Percentiles rank a stretch among this genome's conserved stretches.
Evolutionary conservation across 2,888 invertebrate species (phyloP).

Genomic region (Diarsia rubi): DNA sequence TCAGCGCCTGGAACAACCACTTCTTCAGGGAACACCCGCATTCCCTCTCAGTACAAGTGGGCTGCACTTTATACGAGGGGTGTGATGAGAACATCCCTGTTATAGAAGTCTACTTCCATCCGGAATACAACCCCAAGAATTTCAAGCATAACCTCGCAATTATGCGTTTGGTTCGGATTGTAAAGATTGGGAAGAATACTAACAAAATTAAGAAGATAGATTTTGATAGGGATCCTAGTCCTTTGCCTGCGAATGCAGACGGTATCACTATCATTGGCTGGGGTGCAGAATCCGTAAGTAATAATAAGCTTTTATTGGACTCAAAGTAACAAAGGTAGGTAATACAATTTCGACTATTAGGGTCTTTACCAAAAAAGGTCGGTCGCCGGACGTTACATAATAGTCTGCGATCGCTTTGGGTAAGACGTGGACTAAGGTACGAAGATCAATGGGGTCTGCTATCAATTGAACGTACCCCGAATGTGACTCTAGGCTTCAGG

Average conservation of each 20-base stretch:
- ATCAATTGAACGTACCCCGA: not conserved
- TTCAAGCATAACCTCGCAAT: slow-evolving; percentile 80
- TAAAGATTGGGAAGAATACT: slow-evolving; percentile 66
- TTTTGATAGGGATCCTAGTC: slow-evolving; percentile 71
- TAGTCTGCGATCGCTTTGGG: not conserved
- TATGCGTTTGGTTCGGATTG: slow-evolving; percentile 73
- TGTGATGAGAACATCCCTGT: slow-evolving; percentile 80
- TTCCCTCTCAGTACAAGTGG: slow-evolving; percentile 82
- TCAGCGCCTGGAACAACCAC: slow-evolving; percentile 84
- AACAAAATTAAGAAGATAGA: slow-evolving; percentile 78
- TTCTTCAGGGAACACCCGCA: slow-evolving; percentile 85
- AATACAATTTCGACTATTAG: no score
- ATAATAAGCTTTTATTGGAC: no score
- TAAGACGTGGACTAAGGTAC: not conserved
- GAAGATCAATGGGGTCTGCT: not conserved
- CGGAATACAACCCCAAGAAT: slow-evolving; percentile 78
- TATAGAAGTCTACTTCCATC: slow-evolving; percentile 83
- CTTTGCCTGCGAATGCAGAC: slow-evolving; percentile 71
- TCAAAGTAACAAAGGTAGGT: no score
- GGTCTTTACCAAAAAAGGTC: no score
- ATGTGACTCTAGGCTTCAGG: not conserved
- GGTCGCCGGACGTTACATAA: not conserved
- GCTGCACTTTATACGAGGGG: slow-evolving; percentile 77
- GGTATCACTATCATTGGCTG: slow-evolving; percentile 82
- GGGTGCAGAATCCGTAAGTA: slow-evolving; percentile 81